These are phyloP conservation scores for Watsonalla binaria DNA, from an alignment of 2,888 invertebrate species.

Conservation along the genomic window DNA sequence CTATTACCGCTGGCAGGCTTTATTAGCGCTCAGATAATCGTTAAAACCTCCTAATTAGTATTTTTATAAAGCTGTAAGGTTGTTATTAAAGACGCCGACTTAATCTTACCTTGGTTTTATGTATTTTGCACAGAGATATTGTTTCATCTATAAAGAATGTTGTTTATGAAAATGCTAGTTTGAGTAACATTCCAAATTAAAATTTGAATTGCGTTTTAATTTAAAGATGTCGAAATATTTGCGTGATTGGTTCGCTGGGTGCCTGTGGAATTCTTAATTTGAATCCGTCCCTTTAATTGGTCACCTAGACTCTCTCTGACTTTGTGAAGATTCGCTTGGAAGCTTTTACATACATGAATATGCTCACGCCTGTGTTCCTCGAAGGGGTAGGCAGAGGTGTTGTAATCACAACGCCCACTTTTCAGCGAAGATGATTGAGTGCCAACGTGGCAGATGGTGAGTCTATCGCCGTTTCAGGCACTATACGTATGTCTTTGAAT, in stretches of 20 bases:
- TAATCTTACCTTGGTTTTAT: not conserved
- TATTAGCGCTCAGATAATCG: constrained; percentile 25
- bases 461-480: too few relatives aligned
- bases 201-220: too few relatives aligned
- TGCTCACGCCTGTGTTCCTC: too few relatives aligned
- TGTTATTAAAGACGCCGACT: not conserved
- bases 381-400: too few relatives aligned
- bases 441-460: too few relatives aligned
- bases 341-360: too few relatives aligned
- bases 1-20: constrained; percentile 14
- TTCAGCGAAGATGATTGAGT: too few relatives aligned
- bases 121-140: not conserved
- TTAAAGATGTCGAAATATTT: constrained; percentile 32
- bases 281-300: constrained; percentile 39
- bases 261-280: constrained; percentile 37
- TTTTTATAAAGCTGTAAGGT: not conserved
- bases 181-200: not conserved
- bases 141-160: too few relatives aligned
- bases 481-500: too few relatives aligned
- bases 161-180: too few relatives aligned
- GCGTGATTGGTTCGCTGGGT: constrained; percentile 29
- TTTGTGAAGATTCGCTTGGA: constrained; percentile 11
- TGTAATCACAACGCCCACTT: too few relatives aligned
- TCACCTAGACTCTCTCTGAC: constrained; percentile 31
- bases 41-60: not conserved